These are phyloP conservation scores for Listronotus bonariensis DNA, from an alignment of 1,140 invertebrate genomes.

Conservation along the genomic window DNA sequence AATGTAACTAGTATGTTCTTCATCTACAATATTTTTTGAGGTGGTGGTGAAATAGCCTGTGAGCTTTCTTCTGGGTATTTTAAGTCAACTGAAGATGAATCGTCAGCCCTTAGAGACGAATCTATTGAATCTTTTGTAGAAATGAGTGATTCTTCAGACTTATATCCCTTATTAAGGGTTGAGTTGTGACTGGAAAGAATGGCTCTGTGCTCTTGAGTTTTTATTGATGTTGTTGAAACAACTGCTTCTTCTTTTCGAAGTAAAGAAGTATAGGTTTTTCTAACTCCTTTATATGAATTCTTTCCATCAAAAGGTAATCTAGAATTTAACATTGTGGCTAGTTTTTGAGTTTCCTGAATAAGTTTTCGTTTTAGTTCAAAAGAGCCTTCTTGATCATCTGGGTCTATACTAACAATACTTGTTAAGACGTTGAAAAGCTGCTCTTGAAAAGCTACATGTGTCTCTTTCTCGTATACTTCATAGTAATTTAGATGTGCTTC, in stretches of 20 bases:
- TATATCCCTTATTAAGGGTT: constrained; percentile 1
- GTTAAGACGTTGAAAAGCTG: constrained; percentile 36
- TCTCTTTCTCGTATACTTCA: constrained; percentile 36
- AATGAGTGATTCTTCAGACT: constrained; percentile 24
- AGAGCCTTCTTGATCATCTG: constrained; percentile 23
- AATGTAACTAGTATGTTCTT: not conserved
- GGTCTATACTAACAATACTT: constrained; percentile 31
- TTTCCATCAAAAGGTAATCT: constrained; percentile 29
- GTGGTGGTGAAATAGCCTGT: not conserved
- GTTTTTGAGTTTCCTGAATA: constrained; percentile 24
- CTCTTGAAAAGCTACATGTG: constrained; percentile 39
- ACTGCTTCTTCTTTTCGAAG: constrained; percentile 19
- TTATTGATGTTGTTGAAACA: constrained; percentile 17
- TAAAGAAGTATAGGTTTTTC: constrained; percentile 10
- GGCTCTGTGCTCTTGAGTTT: constrained; percentile 4
- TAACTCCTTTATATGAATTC: not conserved
- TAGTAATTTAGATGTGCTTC: constrained; percentile 33
- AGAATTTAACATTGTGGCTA: constrained; percentile 27
- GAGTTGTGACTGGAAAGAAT: constrained; percentile 8
- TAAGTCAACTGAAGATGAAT: not conserved
- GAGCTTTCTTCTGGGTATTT: not conserved
- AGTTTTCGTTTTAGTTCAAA: constrained; percentile 21
- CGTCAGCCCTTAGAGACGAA: constrained; percentile 2
- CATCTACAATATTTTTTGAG: not conserved
- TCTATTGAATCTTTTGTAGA: constrained; percentile 25